Evolutionary conservation across 2,888 invertebrate species (phyloP).

Genomic region (Neuroscelio doddi): DNA sequence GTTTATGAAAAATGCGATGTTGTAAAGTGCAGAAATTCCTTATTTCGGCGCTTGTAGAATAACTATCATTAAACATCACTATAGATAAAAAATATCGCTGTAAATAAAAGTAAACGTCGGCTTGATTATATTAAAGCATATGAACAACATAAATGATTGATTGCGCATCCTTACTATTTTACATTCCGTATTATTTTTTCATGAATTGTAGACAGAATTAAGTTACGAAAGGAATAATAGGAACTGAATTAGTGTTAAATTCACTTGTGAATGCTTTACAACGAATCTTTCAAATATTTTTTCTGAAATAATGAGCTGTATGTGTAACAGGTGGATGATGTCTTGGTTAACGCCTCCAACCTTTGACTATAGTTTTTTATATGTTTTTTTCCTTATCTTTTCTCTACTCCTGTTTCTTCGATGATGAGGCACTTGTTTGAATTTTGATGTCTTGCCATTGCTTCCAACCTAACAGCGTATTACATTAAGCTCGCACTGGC

Average conservation of each 20-base stretch:
- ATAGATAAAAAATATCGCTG: too few species aligned
- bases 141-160: too few species aligned
- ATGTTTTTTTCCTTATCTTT: too few species aligned
- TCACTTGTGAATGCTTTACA: too few species aligned
- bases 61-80: slow-evolving; percentile 8
- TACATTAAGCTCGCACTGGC: slow-evolving; percentile 7
- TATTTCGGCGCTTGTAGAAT: slow-evolving; percentile 32
- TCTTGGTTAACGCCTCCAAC: not conserved
- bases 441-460: slow-evolving; percentile 6
- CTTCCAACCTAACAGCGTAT: not conserved
- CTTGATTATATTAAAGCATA: not conserved
- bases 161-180: too few species aligned
- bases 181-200: too few species aligned
- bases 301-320: not conserved
- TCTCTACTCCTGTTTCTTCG: not conserved
- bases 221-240: too few species aligned
- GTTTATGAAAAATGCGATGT: slow-evolving; percentile 22
- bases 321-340: slow-evolving; percentile 3
- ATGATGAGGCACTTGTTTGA: slow-evolving; percentile 14
- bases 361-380: too few species aligned
- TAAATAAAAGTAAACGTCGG: too few species aligned
- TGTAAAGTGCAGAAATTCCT: slow-evolving; percentile 34
- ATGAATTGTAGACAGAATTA: too few species aligned
- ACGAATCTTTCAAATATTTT: too few species aligned
- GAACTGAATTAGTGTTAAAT: too few species aligned